These are phyloP conservation scores for Apis florea DNA, from an alignment of 1,140 invertebrate genomes.

Conservation along the genomic window DNA sequence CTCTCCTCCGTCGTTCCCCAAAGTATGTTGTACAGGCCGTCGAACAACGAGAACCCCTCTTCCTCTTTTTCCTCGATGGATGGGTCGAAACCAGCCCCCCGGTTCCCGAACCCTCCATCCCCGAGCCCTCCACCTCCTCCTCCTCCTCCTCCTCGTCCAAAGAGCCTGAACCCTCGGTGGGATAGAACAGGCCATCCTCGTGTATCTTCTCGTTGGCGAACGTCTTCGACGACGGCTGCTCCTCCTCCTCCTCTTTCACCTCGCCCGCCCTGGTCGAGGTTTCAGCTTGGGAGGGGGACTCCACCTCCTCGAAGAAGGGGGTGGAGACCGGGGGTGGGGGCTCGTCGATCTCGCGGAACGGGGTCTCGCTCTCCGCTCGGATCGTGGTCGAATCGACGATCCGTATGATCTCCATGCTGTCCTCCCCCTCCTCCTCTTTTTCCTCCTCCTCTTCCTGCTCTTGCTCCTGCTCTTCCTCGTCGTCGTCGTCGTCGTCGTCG, in stretches of 20 bases:
- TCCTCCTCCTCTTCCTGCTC: too few relatives aligned
- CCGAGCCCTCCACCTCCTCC: conserved; percentile 62
- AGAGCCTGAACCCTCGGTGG: conserved; percentile 67
- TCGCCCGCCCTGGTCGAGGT: too few relatives aligned
- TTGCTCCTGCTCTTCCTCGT: conserved; percentile 39
- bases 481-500: conserved; percentile 44
- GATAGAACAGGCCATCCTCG: conserved; percentile 45
- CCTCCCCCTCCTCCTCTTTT: too few relatives aligned
- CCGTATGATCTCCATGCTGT: too few relatives aligned
- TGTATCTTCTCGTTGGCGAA: conserved; percentile 4
- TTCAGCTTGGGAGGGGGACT: too few relatives aligned
- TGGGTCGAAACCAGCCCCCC: too few relatives aligned
- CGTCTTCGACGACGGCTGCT: too few relatives aligned
- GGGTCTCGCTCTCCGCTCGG: too few relatives aligned
- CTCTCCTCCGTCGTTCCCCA: conserved; percentile 45
- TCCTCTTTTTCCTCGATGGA: neutral
- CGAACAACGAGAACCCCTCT: conserved; percentile 40
- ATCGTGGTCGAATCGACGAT: too few relatives aligned
- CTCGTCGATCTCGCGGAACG: too few relatives aligned
- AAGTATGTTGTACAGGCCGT: conserved; percentile 34
- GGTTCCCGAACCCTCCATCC: conserved; percentile 24
- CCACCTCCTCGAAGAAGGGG: conserved; percentile 62
- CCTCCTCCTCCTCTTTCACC: too few relatives aligned
- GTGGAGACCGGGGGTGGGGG: too few relatives aligned
- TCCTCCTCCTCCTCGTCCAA: conserved; percentile 75